A percentile compares a stretch with the other conserved stretches of the same genome.
These are phyloP conservation scores for Oophaga pumilio DNA, from an alignment of 2,113 vertebrate genomes.

Conservation along the genomic window DNA sequence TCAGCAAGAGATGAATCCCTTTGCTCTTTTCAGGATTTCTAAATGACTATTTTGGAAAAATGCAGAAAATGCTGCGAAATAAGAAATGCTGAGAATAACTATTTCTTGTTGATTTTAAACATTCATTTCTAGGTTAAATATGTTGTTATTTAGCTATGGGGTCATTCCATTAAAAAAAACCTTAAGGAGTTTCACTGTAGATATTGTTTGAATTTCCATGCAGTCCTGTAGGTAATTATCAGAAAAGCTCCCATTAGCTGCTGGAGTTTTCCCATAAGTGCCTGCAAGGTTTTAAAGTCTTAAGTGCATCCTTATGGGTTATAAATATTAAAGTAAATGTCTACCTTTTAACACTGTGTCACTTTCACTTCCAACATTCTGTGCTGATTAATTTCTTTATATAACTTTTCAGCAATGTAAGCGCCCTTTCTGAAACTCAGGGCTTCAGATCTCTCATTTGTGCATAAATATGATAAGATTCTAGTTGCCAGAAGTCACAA, in stretches of 20 bases:
- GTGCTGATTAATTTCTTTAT: background rate
- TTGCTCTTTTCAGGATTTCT: too few relatives aligned
- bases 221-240: background rate
- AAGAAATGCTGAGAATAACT: too few relatives aligned
- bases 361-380: background rate
- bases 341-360: conserved; percentile 5
- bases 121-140: background rate
- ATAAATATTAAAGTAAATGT: conserved; percentile 1
- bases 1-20: too few relatives aligned
- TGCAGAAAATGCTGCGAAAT: too few relatives aligned
- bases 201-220: background rate
- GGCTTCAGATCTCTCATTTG: background rate
- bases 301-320: background rate
- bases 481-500: background rate
- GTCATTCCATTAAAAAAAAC: background rate
- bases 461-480: background rate
- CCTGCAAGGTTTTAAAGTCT: background rate
- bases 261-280: background rate
- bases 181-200: background rate
- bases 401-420: background rate
- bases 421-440: background rate
- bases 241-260: background rate
- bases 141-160: background rate
- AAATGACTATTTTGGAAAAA: too few relatives aligned
- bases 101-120: too few relatives aligned